A percentile compares a stretch with the other conserved stretches of the same genome.
Evolutionary conservation across 2,888 invertebrate species (phyloP).

Genomic region (Tenodera sinensis): DNA sequence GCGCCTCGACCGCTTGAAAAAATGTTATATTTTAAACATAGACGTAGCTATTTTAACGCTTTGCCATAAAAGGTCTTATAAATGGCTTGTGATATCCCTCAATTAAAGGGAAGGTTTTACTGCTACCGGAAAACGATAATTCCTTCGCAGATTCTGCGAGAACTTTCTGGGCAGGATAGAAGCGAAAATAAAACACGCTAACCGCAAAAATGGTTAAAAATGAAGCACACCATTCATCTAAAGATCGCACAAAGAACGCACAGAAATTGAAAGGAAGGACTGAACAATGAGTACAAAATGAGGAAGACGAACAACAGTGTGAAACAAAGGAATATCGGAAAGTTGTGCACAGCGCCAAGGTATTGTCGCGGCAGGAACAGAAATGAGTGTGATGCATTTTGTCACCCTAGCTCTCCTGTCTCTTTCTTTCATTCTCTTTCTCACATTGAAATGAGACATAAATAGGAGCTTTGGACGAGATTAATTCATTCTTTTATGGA

Average conservation of each 20-base stretch:
- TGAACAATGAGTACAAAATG: not conserved
- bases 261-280: not conserved
- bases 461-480: not conserved
- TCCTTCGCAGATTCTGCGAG: not conserved
- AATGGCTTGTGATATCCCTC: not conserved
- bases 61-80: too few species aligned
- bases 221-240: not conserved
- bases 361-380: not conserved
- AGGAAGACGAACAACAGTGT: not conserved
- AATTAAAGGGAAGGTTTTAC: not conserved
- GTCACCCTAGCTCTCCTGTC: not conserved
- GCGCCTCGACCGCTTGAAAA: too few species aligned
- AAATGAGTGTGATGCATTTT: not conserved
- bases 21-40: too few species aligned
- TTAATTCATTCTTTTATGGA: not conserved
- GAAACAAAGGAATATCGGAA: not conserved
- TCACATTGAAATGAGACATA: not conserved
- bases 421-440: not conserved
- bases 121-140: not conserved
- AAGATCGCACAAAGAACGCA: not conserved
- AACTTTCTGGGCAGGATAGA: not conserved
- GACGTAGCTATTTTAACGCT: too few species aligned
- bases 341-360: not conserved
- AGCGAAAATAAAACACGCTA: not conserved
- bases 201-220: not conserved